Evolutionary conservation across 2,797 vertebrate genomes (phyloP), one percentile per base, ranked within the genome.

Genomic region (Cuculus canorus): DNA sequence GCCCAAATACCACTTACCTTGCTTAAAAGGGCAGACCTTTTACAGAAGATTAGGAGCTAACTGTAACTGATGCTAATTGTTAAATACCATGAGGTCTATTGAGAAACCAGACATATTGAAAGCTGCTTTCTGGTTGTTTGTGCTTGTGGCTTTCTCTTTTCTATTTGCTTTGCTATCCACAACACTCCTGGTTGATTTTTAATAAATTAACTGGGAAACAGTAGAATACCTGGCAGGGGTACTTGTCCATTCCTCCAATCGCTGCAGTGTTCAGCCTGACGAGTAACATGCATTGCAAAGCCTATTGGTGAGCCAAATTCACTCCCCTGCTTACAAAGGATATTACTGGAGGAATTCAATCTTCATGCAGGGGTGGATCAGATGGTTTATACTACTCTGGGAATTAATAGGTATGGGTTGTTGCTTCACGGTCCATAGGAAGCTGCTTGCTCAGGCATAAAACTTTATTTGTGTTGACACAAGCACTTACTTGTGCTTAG

Each of bases 361-460:
- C 95, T 92, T 95, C n/a, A 35, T 30, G 27, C 22, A 9, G 68
- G 53, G 71, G 65, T 87, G 60, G 66, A 64, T 79, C 72, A 47
- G 84, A 22, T 11, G 18, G 45, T 56, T 92, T 86, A 61, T 82
- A 37, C 52, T 43, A 63, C 48, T 72, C 45, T 48, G 2, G 0
- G 32, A 54, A 80, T 73, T 82, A 80, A 53, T 30, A 79, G 43
- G 13, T 47, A 16, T 5, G 21, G 88, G 77, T 32, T 3, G 2
- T 79, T 93, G 69, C 76, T 63, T 78, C 80, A 88, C 39, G 79
- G 63, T 48, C 37, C 22, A 3, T 8, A 77, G 82, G 71, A 94
- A 91, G 64, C 63, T 91, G 66, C 79, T 96, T 94, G 82, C 54
- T 91, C 86, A 70, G 85, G 91, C 91, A 86, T 95, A 73, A 93